A percentile compares a stretch with the other conserved stretches of the same genome.
Evolutionary conservation across 2,888 invertebrate species (phyloP).

Genomic region (Maniola hyperantus): DNA sequence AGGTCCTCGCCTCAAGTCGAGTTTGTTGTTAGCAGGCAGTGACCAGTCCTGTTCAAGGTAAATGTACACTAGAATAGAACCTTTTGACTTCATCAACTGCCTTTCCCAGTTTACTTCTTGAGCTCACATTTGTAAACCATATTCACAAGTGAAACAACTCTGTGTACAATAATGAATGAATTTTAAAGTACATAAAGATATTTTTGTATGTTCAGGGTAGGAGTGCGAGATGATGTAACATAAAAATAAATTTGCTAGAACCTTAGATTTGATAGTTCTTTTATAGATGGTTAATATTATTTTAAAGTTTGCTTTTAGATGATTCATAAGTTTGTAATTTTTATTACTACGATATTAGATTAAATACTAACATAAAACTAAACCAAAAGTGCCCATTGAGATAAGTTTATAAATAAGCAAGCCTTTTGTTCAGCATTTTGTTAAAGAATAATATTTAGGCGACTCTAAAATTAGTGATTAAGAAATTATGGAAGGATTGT

Average conservation of each 20-base stretch:
- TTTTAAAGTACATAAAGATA: slow-evolving; percentile 78
- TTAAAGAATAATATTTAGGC: slow-evolving; percentile 78
- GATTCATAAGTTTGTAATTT: slow-evolving; percentile 78
- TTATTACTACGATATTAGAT: slow-evolving; percentile 78
- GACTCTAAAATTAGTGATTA: slow-evolving; percentile 75
- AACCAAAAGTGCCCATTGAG: slow-evolving; percentile 84
- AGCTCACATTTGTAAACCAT: slow-evolving; percentile 12
- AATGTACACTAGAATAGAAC: neutral
- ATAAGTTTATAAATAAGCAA: slow-evolving; percentile 79
- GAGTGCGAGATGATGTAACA: slow-evolving; percentile 66
- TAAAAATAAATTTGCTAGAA: slow-evolving; percentile 75
- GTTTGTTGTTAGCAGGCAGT: neutral
- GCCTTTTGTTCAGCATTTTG: slow-evolving; percentile 78
- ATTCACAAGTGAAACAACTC: slow-evolving; percentile 48
- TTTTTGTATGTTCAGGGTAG: slow-evolving; percentile 80
- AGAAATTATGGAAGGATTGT: slow-evolving; percentile 78
- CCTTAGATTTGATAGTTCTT: slow-evolving; percentile 79
- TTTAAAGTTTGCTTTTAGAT: slow-evolving; percentile 79
- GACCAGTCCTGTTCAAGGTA: neutral
- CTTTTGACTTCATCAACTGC: neutral
- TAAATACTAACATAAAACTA: slow-evolving; percentile 81
- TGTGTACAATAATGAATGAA: slow-evolving; percentile 57
- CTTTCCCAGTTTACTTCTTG: slow-evolving; percentile 18
- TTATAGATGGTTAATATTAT: slow-evolving; percentile 78
- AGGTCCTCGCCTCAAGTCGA: neutral